Percentiles rank a stretch among this genome's conserved stretches.
These are phyloP conservation scores for Actinia equina DNA, from an alignment of 64 coral and sea anemone species.

Conservation along the genomic window DNA sequence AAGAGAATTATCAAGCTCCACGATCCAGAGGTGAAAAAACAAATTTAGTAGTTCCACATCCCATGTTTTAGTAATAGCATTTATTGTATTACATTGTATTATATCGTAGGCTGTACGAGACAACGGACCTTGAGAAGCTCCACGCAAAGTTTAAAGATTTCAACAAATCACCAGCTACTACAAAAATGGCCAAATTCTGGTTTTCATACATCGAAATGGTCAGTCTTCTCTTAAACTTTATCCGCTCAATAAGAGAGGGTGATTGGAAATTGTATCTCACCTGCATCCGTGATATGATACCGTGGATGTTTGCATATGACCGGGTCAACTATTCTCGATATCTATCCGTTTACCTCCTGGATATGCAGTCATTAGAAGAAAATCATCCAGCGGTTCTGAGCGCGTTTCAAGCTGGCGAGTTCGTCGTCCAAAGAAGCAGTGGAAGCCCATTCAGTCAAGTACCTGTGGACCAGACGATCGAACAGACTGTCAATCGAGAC, in stretches of 20 bases:
- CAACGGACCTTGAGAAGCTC: constrained; percentile 11
- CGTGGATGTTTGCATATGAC: constrained; percentile 57
- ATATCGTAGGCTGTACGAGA: not conserved
- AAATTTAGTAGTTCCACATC: no score
- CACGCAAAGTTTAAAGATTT: not conserved
- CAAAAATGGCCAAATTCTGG: constrained; percentile 28
- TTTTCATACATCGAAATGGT: constrained; percentile 36
- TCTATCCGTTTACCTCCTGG: constrained; percentile 39
- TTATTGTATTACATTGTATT: no score
- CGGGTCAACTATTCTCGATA: constrained; percentile 45
- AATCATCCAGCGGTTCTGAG: constrained; percentile 40
- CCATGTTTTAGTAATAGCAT: no score
- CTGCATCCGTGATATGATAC: constrained; percentile 18
- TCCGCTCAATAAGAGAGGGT: constrained; percentile 34
- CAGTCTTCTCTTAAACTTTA: constrained; percentile 7
- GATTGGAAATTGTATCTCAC: no score
- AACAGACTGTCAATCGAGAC: constrained; percentile 65
- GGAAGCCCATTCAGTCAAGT: constrained; percentile 50
- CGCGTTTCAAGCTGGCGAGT: constrained; percentile 45
- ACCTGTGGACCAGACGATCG: constrained; percentile 68
- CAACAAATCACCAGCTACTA: not conserved
- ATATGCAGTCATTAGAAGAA: constrained; percentile 47
- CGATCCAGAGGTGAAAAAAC: constrained; percentile 16
- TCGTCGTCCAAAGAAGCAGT: constrained; percentile 54
- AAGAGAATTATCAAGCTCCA: constrained; percentile 7